These are phyloP conservation scores for Bellardia bayeri DNA, from an alignment of 2,888 invertebrate species.

Conservation along the genomic window DNA sequence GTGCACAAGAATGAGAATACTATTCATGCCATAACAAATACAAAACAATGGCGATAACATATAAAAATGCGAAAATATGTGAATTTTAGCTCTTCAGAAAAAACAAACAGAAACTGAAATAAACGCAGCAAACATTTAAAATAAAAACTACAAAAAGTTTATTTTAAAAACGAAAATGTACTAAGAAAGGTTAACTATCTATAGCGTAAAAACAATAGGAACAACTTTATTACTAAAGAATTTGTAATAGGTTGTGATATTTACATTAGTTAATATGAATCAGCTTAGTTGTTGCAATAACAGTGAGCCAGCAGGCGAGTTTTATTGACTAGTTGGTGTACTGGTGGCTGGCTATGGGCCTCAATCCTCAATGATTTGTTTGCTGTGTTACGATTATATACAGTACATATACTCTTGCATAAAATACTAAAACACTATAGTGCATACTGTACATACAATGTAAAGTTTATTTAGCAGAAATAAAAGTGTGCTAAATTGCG, in stretches of 20 bases:
- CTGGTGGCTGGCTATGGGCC: too few species aligned
- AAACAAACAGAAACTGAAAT: not conserved
- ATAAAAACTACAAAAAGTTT: not conserved
- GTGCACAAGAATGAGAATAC: not conserved
- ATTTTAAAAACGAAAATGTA: too few species aligned
- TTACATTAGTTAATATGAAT: too few species aligned
- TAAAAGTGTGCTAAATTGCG: conserved; percentile 63
- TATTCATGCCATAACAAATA: not conserved
- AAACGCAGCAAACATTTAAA: not conserved
- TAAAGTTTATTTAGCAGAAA: conserved; percentile 60
- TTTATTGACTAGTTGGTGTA: too few species aligned
- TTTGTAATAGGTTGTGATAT: too few species aligned
- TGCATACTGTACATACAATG: conserved; percentile 28
- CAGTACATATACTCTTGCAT: not conserved
- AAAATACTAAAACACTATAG: conserved; percentile 3
- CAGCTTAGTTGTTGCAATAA: too few species aligned
- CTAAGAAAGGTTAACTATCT: too few species aligned
- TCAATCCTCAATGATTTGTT: not conserved
- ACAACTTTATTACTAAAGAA: too few species aligned
- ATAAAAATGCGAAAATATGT: conserved; percentile 3
- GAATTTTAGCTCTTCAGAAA: not conserved
- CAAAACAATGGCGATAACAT: not conserved
- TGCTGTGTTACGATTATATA: not conserved
- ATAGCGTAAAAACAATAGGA: too few species aligned
- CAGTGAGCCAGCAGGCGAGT: too few species aligned